Conservation (phyloP, 92 coral and sea anemone genomes). For the Umimayanthus chanpuru region DNA sequence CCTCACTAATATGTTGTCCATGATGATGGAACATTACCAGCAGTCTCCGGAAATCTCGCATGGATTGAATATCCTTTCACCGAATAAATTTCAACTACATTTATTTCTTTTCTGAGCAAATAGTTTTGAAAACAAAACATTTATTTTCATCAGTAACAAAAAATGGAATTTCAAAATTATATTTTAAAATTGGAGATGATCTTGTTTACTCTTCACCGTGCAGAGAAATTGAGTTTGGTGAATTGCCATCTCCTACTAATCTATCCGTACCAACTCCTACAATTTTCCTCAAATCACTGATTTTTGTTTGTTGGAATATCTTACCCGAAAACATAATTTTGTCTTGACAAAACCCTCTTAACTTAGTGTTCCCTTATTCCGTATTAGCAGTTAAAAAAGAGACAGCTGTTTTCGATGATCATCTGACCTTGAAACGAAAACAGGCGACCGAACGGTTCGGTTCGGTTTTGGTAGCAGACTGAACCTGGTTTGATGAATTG, state of each 20-base stretch:
- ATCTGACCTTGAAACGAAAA: too few relatives aligned
- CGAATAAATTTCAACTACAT: neutral
- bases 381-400: too few relatives aligned
- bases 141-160: neutral
- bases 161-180: too few relatives aligned
- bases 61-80: conserved; percentile 20
- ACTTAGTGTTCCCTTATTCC: too few relatives aligned
- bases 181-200: too few relatives aligned
- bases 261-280: neutral
- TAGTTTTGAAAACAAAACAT: neutral
- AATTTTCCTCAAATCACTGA: neutral
- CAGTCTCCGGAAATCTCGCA: conserved; percentile 8
- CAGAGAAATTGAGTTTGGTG: neutral
- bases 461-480: too few relatives aligned
- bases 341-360: too few relatives aligned
- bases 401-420: too few relatives aligned
- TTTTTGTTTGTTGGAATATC: neutral
- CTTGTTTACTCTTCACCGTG: neutral
- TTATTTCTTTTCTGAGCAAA: neutral
- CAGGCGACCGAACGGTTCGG: too few relatives aligned
- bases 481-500: too few relatives aligned
- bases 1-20: conserved; percentile 31
- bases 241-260: neutral
- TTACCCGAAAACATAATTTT: too few relatives aligned
- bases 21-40: conserved; percentile 39